Conservation (phyloP, 1,140 invertebrate species). For the Drosophila gunungcola region DNA sequence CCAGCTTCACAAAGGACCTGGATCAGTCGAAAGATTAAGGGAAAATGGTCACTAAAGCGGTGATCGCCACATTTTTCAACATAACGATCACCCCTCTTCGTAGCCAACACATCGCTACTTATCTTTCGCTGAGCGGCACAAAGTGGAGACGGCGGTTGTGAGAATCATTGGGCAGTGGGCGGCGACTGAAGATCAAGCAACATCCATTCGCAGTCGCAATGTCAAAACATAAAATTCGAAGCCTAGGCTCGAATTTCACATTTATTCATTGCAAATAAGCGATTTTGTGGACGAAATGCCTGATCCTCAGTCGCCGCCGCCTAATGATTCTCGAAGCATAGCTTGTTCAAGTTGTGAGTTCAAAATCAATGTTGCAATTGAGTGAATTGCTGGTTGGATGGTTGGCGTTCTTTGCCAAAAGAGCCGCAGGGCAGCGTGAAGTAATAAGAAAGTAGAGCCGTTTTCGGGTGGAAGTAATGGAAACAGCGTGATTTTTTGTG, state of each 20-base stretch:
- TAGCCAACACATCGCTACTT: constrained; percentile 11
- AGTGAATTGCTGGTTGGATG: neutral
- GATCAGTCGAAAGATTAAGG: constrained; percentile 12
- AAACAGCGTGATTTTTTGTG: constrained; percentile 20
- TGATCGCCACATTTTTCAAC: constrained; percentile 2
- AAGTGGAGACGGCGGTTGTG: constrained; percentile 41
- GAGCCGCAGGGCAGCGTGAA: constrained; percentile 63
- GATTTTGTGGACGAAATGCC: constrained; percentile 50
- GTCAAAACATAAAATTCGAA: neutral
- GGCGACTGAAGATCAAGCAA: constrained; percentile 23
- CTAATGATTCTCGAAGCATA: constrained; percentile 17
- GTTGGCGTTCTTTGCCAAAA: constrained; percentile 64
- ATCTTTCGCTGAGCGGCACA: constrained; percentile 32
- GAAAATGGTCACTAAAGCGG: constrained; percentile 15
- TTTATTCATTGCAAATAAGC: neutral
- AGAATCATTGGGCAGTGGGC: constrained; percentile 10
- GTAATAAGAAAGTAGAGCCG: constrained; percentile 8
- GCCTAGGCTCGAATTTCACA: neutral
- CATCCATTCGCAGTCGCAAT: constrained; percentile 27
- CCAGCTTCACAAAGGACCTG: constrained; percentile 62
- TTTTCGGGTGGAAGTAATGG: constrained; percentile 1
- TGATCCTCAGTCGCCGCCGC: constrained; percentile 9
- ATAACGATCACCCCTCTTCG: constrained; percentile 7
- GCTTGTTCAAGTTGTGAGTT: constrained; percentile 10
- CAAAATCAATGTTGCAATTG: constrained; percentile 9